Base-by-base conservation (phyloP, 2,113 vertebrate genomes). In the Anseranas semipalmata region DNA sequence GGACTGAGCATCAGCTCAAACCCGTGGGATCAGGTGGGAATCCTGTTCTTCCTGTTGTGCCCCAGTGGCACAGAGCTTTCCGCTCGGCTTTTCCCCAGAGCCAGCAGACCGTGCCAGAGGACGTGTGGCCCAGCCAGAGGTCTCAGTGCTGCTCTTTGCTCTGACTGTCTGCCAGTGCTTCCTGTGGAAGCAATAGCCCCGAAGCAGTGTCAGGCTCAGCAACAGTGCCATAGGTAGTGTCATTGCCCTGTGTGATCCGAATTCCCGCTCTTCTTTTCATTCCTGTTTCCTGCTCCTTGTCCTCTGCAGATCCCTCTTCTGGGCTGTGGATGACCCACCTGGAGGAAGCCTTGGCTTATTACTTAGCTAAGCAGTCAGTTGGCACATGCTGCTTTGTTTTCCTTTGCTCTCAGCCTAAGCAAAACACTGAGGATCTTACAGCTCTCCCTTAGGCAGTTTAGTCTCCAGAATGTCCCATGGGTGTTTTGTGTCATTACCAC, bases 31-130 rank as follows among this genome's bases (percentile, higher is more conserved):
- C 48, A 50, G 46, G 43, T 25, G 0, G 46, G 45, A 39, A 46
- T 84, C 67, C 68, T 33, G 63, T 72, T 94, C 37, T 28, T 89
- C 67, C 84, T 45, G 72, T 60, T 76, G 84, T 59, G 67, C n/a
- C 66, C 37, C n/a, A 14, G 48, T 28, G n/a, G n/a, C 52, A 14
- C 0, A 3, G 28, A 41, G 10, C 41, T 37, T 52, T 56, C 45
- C 28, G 37, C 41, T 33, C 71, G 83, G 65, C 56, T 60, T n/a
- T 45, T 73, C 45, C 43, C 35, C 56, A 8, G 45, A 32, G 66
- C 83, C 48, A 85, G 50, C 74, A 62, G 74, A 6, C 60, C 15
- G 25, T 68, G 74, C 70, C 16, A 10, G 37, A 46, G 46, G 39
- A 48, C 7, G 3, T 2, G 30, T 27, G 56, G 45, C 70, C 56